Evolutionary conservation across 2,113 vertebrate species (phyloP), one percentile per base, ranked within the genome.

Genomic region (Hippocampus zosterae): DNA sequence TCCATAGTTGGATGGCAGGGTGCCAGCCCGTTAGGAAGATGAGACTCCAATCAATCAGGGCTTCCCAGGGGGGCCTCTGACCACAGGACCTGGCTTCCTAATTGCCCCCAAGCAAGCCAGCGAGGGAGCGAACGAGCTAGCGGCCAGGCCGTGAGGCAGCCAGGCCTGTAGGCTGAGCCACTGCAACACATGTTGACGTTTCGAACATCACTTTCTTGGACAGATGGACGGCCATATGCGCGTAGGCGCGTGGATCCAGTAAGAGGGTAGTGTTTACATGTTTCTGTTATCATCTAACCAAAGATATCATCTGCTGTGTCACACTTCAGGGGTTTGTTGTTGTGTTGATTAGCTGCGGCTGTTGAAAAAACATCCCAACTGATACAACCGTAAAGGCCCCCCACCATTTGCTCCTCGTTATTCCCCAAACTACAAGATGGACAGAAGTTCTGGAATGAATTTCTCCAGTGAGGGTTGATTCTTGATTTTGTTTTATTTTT

Each of bases 1-100:
- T 84, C 87, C 69, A 62, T 59, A 80, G 79, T 84, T 81, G 72
- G 72, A 75, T 92, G 90, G 90, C 91, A 83, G 81, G 60, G 79
- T 83, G 90, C 91, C 92, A 93, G 89, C 83, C 91, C 72, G 86
- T 93, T 93, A 93, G 90, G 83, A 90, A 92, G 90, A 93, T 93
- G 90, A 92, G 87, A 84, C 89, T 93, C 89, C 91, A 91, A 88
- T 93, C 92, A 93, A 92, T 93, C 92, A 93, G 88, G 65, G 68
- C 83, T 81, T 84, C 79, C 81, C 56, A 72, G 88, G 88, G 85
- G 91, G 81, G 87, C 78, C 80, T 77, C 82, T 62, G 71, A 82
- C 69, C 74, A 3, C 78, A 86, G 79, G 83, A 50, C 75, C 81
- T 69, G 1, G 78, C 77, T 88, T 76, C 68, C 85, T 92, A 90